These are phyloP conservation scores for Zalophus californianus DNA, from an alignment of 2,797 vertebrate genomes.

Conservation along the genomic window DNA sequence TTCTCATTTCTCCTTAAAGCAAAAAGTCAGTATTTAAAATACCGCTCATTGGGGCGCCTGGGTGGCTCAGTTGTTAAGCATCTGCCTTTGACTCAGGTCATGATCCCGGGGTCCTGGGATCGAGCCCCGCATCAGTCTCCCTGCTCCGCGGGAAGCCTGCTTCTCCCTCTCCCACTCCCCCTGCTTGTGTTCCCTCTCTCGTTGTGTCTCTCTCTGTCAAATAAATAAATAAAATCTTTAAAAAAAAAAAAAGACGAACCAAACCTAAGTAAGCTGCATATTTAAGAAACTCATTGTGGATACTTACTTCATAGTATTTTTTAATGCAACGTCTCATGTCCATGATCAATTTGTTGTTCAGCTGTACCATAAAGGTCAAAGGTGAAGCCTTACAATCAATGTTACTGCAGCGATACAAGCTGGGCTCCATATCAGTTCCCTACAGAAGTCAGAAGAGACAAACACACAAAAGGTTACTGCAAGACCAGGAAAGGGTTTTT, in stretches of 20 bases:
- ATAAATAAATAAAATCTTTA: too few relatives aligned
- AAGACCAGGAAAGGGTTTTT: conserved; percentile 25
- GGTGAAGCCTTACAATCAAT: conserved; percentile 90
- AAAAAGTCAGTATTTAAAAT: conserved; percentile 63
- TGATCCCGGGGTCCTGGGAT: too few relatives aligned
- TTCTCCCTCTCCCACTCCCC: too few relatives aligned
- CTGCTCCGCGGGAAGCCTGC: too few relatives aligned
- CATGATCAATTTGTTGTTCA: conserved; percentile 94
- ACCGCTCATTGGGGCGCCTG: neutral
- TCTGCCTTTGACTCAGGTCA: too few relatives aligned
- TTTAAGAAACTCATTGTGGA: conserved; percentile 50
- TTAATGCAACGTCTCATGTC: conserved; percentile 94
- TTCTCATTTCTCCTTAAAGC: conserved; percentile 31
- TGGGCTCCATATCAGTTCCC: conserved; percentile 92
- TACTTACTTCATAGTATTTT: conserved; percentile 91
- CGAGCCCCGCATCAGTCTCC: too few relatives aligned
- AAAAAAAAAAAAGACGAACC: neutral
- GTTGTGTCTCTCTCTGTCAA: too few relatives aligned
- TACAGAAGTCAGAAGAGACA: conserved; percentile 81
- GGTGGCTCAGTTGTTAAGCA: too few relatives aligned
- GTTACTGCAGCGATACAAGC: conserved; percentile 94
- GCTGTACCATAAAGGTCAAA: conserved; percentile 87
- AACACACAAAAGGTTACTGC: conserved; percentile 59
- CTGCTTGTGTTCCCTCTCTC: too few relatives aligned
- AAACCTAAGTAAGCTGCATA: conserved; percentile 5